Conservation (phyloP, 2,888 invertebrate genomes). For the Synanthedon tipuliformis region DNA sequence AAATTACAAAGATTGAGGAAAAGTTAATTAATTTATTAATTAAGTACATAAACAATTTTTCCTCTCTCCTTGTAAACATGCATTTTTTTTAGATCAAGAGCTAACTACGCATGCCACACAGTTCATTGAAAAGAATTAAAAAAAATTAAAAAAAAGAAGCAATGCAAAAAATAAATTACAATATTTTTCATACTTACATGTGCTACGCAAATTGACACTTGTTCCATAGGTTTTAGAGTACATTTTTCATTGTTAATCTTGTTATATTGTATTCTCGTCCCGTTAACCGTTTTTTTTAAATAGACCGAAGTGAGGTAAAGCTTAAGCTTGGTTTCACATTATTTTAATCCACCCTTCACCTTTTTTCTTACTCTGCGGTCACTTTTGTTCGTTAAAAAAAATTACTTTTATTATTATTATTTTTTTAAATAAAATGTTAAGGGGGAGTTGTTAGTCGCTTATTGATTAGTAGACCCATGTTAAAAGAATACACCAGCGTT, state of each 20-base stretch:
- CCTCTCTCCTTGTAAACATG: too few relatives aligned
- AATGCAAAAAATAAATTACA: too few relatives aligned
- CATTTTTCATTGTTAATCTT: conserved; percentile 6
- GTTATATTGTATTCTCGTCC: conserved; percentile 13
- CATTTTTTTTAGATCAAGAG: too few relatives aligned
- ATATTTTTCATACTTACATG: conserved; percentile 57
- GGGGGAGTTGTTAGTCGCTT: conserved; percentile 49
- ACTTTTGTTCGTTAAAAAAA: conserved; percentile 8
- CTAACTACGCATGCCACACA: conserved; percentile 61
- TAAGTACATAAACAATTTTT: too few relatives aligned
- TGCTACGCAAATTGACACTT: conserved; percentile 42
- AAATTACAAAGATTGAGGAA: conserved; percentile 2
- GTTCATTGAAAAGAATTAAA: conserved; percentile 45
- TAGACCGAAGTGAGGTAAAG: conserved; percentile 45
- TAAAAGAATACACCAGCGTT: conserved; percentile 67
- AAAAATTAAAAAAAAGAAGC: conserved; percentile 20
- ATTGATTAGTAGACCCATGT: conserved; percentile 65
- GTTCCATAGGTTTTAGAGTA: conserved; percentile 10
- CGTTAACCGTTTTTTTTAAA: conserved; percentile 35
- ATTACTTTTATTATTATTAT: too few relatives aligned
- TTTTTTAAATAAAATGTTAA: conserved; percentile 15
- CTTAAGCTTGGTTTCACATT: conserved; percentile 33
- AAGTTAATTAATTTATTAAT: too few relatives aligned
- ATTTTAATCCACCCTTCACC: conserved; percentile 40
- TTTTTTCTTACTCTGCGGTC: conserved; percentile 15